These are phyloP conservation scores for Rhinolophus ferrumequinum DNA, from an alignment of 2,113 vertebrate genomes.

Conservation along the genomic window DNA sequence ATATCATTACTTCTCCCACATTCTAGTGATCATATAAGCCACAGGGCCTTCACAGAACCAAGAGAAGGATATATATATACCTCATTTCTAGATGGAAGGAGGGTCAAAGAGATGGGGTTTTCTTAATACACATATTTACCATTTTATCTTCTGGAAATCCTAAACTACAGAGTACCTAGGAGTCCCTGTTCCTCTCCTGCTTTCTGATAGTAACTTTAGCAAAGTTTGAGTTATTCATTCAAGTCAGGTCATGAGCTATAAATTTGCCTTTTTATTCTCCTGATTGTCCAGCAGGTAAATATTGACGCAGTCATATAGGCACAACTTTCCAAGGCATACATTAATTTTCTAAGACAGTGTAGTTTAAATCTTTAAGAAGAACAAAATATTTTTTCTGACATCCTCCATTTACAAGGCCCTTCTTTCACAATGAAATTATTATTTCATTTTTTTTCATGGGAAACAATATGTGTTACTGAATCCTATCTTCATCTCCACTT, in stretches of 20 bases:
- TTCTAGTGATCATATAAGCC: not conserved
- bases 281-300: constrained; percentile 25
- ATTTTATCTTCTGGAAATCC: constrained; percentile 3
- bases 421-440: not conserved
- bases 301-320: not conserved
- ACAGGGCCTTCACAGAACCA: not conserved
- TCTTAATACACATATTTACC: not conserved
- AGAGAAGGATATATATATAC: not conserved
- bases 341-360: not conserved
- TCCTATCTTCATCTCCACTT: not conserved
- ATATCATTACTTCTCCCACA: not conserved
- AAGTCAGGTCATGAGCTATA: not conserved
- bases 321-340: not conserved
- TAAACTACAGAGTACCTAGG: not conserved
- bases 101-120: not conserved
- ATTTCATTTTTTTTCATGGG: not conserved
- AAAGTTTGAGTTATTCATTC: not conserved
- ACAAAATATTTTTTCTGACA: not conserved
- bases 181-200: not conserved
- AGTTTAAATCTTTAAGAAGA: constrained; percentile 6
- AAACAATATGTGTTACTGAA: not conserved
- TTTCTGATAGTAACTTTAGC: not conserved
- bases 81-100: not conserved
- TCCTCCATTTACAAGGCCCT: not conserved
- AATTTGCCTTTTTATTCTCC: not conserved